phyloP scores from a whole-genome alignment of 1,140 invertebrate genomes.

The Acyrthosiphon pisum region DNA sequence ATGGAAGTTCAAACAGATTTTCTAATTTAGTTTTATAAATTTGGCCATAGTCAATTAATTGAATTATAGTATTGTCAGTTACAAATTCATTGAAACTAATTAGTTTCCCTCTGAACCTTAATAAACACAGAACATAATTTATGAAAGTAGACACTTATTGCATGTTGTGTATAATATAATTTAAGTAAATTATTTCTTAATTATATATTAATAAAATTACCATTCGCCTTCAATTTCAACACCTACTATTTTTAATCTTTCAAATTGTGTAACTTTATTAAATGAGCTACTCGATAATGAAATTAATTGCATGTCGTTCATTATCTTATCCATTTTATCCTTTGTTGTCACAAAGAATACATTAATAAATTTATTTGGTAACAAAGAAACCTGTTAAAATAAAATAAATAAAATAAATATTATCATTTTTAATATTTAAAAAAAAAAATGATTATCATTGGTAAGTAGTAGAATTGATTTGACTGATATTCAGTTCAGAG shows the following conservation, averaged over 20 bases:
- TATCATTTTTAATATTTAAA: neutral
- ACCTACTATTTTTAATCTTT: neutral
- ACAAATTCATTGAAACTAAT: conserved; percentile 37
- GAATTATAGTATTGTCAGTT: neutral
- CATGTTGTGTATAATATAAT: neutral
- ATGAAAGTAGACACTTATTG: too few species aligned
- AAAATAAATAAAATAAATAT: neutral
- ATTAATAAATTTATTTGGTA: neutral
- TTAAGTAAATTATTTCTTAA: neutral
- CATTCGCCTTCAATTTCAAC: conserved; percentile 39
- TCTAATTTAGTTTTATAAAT: conserved; percentile 17
- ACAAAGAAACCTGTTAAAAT: conserved; percentile 26
- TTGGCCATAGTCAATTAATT: conserved; percentile 41
- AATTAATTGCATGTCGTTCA: neutral
- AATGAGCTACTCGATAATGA: neutral
- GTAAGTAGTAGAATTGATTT: neutral
- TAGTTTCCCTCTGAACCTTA: conserved; percentile 40
- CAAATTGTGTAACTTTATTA: conserved; percentile 17
- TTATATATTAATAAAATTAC: neutral
- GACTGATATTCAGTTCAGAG: neutral
- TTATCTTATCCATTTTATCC: neutral
- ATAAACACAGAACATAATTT: neutral
- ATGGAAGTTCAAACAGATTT: conserved; percentile 15
- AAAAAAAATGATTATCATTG: neutral
- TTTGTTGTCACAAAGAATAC: conserved; percentile 6